These are phyloP conservation scores for Perca schrenkii DNA, from an alignment of 2,113 vertebrate genomes.

Conservation along the genomic window DNA sequence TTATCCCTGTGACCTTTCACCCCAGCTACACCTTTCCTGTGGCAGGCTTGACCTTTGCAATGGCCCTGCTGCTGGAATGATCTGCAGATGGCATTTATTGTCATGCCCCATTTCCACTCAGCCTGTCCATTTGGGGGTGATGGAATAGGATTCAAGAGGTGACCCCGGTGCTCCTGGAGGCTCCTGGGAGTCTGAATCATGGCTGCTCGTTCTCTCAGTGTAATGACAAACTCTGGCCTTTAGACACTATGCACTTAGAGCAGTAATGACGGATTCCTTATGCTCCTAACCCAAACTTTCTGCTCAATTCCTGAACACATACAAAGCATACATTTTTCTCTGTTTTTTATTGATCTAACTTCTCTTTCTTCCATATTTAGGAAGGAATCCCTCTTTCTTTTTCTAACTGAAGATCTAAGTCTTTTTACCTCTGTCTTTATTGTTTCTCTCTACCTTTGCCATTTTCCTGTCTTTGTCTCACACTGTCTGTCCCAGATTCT, in stretches of 20 bases:
- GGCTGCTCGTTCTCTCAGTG: slow-evolving; percentile 51
- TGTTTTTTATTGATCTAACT: background rate
- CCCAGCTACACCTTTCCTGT: slow-evolving; percentile 55
- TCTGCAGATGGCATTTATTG: slow-evolving; percentile 72
- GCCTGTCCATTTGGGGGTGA: slow-evolving; percentile 70
- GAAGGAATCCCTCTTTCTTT: background rate
- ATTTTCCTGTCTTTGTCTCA: slow-evolving; percentile 33
- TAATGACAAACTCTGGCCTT: slow-evolving; percentile 65
- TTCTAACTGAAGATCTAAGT: background rate
- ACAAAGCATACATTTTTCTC: background rate
- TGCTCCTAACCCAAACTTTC: slow-evolving; percentile 9
- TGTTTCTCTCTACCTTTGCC: slow-evolving; percentile 17
- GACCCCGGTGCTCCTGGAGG: slow-evolving; percentile 54
- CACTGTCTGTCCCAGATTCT: background rate
- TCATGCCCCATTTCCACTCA: slow-evolving; percentile 73
- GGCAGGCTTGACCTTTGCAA: slow-evolving; percentile 67
- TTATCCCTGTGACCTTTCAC: slow-evolving; percentile 69
- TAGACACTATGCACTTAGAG: slow-evolving; percentile 41
- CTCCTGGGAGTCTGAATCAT: slow-evolving; percentile 72
- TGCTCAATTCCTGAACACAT: slow-evolving; percentile 20
- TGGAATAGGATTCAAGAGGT: slow-evolving; percentile 69
- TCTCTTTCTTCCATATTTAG: background rate
- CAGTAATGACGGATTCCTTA: slow-evolving; percentile 38
- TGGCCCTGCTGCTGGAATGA: slow-evolving; percentile 54
- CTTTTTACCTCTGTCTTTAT: slow-evolving; percentile 34